A percentile compares a stretch with the other conserved stretches of the same genome.
Evolutionary conservation across 2,113 vertebrate species (phyloP).

Genomic region (Plectropomus leopardus): DNA sequence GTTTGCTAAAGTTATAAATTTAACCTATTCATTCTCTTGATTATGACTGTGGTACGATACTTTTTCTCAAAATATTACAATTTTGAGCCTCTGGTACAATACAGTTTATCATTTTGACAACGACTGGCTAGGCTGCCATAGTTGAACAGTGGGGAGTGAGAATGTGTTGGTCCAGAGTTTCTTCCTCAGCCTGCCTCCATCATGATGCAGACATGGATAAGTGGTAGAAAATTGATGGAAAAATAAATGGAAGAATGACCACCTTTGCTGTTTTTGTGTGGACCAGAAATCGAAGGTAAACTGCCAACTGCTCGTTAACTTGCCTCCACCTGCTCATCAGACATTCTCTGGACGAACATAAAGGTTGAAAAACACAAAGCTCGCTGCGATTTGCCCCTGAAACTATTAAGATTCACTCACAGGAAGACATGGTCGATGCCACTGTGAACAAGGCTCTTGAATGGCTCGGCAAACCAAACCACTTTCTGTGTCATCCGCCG

Average conservation of each 20-base stretch:
- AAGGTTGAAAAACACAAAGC: conserved; percentile 13
- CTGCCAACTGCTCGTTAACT: neutral
- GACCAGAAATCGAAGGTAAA: neutral
- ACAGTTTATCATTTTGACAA: too few relatives aligned
- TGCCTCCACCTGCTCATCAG: conserved; percentile 14
- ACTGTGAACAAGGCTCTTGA: conserved; percentile 27
- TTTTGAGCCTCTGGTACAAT: too few relatives aligned
- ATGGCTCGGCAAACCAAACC: conserved; percentile 9
- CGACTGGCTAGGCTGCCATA: too few relatives aligned
- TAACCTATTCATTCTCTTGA: too few relatives aligned
- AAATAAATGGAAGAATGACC: neutral
- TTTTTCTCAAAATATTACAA: too few relatives aligned
- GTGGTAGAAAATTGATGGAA: neutral
- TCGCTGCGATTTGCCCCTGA: neutral
- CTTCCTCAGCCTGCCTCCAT: neutral
- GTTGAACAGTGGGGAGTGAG: too few relatives aligned
- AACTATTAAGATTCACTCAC: neutral
- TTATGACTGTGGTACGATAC: too few relatives aligned
- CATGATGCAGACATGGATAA: neutral
- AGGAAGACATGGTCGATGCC: conserved; percentile 3
- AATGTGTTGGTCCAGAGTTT: neutral
- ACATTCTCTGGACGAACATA: conserved; percentile 1
- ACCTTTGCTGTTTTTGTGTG: neutral
- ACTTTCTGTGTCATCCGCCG: conserved; percentile 10
- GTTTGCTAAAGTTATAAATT: too few relatives aligned